Evolutionary conservation across 2,797 vertebrate species (phyloP), one percentile per base, ranked within the genome.

Genomic region (Epinephelus coioides): DNA sequence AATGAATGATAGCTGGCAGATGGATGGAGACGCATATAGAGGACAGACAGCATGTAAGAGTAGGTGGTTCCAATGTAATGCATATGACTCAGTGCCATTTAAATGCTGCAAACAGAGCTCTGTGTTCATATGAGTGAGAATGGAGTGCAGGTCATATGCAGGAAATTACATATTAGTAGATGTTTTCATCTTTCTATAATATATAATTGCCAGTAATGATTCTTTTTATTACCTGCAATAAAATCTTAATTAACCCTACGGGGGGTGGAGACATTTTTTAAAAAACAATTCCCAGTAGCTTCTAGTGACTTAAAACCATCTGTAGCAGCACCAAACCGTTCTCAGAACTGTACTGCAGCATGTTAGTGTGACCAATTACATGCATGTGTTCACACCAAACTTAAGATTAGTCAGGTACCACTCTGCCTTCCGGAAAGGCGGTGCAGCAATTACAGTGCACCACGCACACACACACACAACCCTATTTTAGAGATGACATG

Each of bases 291-390:
- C 38, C n/a, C 44, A 46, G 11, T 14, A 2, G 2, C 25, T 75
- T 74, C n/a, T 56, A 23, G 56, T 59, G 47, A 50, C 21, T 27
- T 38, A 23, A 55, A 61, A 21, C 10, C 5, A 13, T 30, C 8
- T 21, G 18, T 30, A 5, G 23, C 40, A 34, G 49, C 51, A 30
- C 15, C 27, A 63, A 23, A 53, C 34, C 2, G 0, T 11, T 73
- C 53, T 60, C 55, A 68, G 40, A 86, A 54, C 7, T 6, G n/a
- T 21, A 14, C 40, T 62, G 50, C 55, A 27, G 53, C 56, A 53
- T 54, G 60, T 83, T n/a, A 51, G 65, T 40, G 56, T 55, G 53
- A 54, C 76, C 70, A 85, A 83, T 90, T 84, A 80, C 65, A 71
- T 73, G 62, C 69, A 70, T 67, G 71, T 53, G 76, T 78, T 87